Evolutionary conservation across 2,888 invertebrate species (phyloP), one percentile per base, ranked within the genome.

Genomic region (Apotomis turbidana): DNA sequence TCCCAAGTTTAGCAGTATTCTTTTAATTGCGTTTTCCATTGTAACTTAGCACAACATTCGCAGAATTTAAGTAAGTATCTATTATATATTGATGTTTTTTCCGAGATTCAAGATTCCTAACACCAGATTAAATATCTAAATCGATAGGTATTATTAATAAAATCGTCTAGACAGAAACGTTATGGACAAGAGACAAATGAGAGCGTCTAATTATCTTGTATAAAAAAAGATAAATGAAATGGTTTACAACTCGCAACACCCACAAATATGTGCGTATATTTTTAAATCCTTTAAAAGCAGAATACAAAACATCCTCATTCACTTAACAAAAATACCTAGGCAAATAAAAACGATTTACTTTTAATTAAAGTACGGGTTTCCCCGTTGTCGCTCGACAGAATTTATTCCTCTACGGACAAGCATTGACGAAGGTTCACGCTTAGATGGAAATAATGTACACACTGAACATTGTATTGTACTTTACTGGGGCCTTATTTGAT

Each of bases 341-440:
- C 76, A 77, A 76, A 76, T 81, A 80, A 81, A 80, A 83, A 82
- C 83, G 84, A 84, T 87, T 88, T 87, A 84, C 82, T 87, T 89
- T 87, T 88, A 89, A 89, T 88, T 89, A 89, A 87, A 85, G 81
- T 80, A 81, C 81, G 80, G 83, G 78, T 85, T 81, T 41, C 81
- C 81, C 76, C 78, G 82, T 84, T 80, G 85, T 83, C 81, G 81
- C 83, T 81, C 81, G 84, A 81, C 85, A 85, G 84, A 85, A 82
- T 87, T 88, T 86, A 83, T 78, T 78, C 79, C 80, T 78, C 83
- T 82, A 80, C 78, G 78, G 78, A 76, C 68, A 54, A 54, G 71
- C 72, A 75, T 79, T 83, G 86, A 85, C 86, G 81, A 83, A 80
- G 84, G 84, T 83, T 81, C 81, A 6, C 81, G 83, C 81, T 77